phyloP scores from a whole-genome alignment of 2,888 invertebrate genomes.

The Amiota minor region DNA sequence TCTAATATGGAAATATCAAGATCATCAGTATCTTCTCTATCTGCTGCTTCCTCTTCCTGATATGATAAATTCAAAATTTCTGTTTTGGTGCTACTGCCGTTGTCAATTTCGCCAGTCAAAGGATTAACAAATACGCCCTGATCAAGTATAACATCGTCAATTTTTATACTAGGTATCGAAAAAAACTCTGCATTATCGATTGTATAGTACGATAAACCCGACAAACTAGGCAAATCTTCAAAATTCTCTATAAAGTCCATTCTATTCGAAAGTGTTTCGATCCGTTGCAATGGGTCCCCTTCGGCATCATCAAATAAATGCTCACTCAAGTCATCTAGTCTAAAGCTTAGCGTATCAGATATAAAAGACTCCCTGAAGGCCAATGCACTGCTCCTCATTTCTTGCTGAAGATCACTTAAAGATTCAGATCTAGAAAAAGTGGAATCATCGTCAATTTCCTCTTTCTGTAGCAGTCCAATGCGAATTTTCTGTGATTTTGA shows the following conservation, averaged over 20 bases:
- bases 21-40: slow-evolving; percentile 21
- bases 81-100: neutral
- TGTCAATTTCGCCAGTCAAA: slow-evolving; percentile 29
- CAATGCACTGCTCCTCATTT: too few relatives aligned
- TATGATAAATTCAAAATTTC: neutral
- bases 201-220: slow-evolving; percentile 34
- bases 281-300: too few relatives aligned
- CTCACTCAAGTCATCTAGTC: too few relatives aligned
- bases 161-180: neutral
- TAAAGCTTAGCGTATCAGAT: too few relatives aligned
- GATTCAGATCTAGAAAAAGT: neutral
- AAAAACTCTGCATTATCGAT: slow-evolving; percentile 11
- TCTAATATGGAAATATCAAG: neutral
- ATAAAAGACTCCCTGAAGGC: too few relatives aligned
- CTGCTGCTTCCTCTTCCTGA: neutral
- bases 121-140: slow-evolving; percentile 47
- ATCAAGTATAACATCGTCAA: slow-evolving; percentile 13
- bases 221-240: slow-evolving; percentile 48
- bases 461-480: too few relatives aligned
- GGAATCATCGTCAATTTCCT: neutral
- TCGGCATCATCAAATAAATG: too few relatives aligned
- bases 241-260: slow-evolving; percentile 50
- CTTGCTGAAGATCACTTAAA: too few relatives aligned
- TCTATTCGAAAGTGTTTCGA: slow-evolving; percentile 34
- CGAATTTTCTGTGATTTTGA: too few relatives aligned